phyloP scores from a whole-genome alignment of 2,888 invertebrate species.

The Drosophila gaucha region DNA sequence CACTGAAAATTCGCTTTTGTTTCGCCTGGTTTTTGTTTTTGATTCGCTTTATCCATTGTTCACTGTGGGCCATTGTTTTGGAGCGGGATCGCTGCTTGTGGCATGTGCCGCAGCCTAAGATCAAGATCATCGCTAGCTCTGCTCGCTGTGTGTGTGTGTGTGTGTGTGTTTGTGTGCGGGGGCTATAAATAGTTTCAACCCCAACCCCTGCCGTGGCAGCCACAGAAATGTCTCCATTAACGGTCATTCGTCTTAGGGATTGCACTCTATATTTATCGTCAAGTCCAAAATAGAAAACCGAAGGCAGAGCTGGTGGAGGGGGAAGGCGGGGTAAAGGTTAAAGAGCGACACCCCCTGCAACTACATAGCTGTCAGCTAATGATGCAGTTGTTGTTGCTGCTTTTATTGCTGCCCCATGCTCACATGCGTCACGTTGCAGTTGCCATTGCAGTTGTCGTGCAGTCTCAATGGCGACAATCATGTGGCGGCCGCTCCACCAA shows the following conservation, averaged over 20 bases:
- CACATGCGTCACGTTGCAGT: slow-evolving; percentile 56
- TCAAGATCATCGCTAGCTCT: slow-evolving; percentile 26
- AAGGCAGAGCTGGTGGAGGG: not conserved
- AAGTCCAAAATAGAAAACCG: slow-evolving; percentile 38
- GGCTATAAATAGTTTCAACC: slow-evolving; percentile 34
- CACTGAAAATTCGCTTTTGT: slow-evolving; percentile 16
- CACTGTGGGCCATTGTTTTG: slow-evolving; percentile 16
- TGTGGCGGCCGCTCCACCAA: slow-evolving; percentile 45
- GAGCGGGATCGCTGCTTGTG: slow-evolving; percentile 15
- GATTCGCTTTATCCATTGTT: slow-evolving; percentile 25
- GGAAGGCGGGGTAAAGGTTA: slow-evolving; percentile 34
- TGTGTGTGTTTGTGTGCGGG: slow-evolving; percentile 1
- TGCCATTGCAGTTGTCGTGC: slow-evolving; percentile 55
- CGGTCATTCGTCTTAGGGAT: slow-evolving; percentile 42
- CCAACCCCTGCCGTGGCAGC: not conserved
- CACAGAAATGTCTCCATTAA: slow-evolving; percentile 40
- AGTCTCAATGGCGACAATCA: slow-evolving; percentile 59
- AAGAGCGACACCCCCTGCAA: slow-evolving; percentile 28
- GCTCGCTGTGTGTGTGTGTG: too few relatives aligned
- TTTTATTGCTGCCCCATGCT: slow-evolving; percentile 20
- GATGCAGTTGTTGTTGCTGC: slow-evolving; percentile 10
- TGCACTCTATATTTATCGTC: slow-evolving; percentile 44
- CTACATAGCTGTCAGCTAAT: slow-evolving; percentile 13
- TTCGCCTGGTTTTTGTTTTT: not conserved
- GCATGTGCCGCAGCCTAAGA: slow-evolving; percentile 33